Evolutionary conservation across 2,113 vertebrate genomes (phyloP).

Genomic region (Pitta sordida): DNA sequence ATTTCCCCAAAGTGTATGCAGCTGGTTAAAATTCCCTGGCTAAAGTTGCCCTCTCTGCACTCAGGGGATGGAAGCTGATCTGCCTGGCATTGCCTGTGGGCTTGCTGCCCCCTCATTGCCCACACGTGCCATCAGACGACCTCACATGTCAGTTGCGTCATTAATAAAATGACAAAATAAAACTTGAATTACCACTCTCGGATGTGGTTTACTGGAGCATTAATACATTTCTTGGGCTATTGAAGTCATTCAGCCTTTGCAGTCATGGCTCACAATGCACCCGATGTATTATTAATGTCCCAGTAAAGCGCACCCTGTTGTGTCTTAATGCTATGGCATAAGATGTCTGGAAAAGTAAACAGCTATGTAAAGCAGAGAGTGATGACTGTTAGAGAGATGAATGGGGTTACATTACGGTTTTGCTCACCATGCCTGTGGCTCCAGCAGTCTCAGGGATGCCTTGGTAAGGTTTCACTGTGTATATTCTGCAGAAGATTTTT

Average conservation of each 20-base stretch:
- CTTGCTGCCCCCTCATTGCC: neutral
- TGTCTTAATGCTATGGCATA: conserved; percentile 62
- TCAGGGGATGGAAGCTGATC: neutral
- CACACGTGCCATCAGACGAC: neutral
- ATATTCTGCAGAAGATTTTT: neutral
- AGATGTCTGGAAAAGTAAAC: conserved; percentile 61
- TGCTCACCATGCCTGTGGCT: conserved; percentile 1
- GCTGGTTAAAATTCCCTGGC: neutral
- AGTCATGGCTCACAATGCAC: conserved; percentile 66
- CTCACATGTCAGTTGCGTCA: conserved; percentile 31
- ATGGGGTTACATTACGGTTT: conserved; percentile 11
- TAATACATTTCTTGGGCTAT: conserved; percentile 60
- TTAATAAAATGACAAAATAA: conserved; percentile 71
- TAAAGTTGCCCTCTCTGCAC: neutral
- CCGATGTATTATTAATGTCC: conserved; percentile 70
- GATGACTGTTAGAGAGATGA: conserved; percentile 40
- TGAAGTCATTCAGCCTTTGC: conserved; percentile 68
- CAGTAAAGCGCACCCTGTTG: conserved; percentile 68
- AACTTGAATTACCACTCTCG: conserved; percentile 64
- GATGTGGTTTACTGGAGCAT: conserved; percentile 66
- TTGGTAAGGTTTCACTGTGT: neutral
- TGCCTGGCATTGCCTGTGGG: neutral
- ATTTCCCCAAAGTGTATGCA: neutral
- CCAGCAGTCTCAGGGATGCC: conserved; percentile 21
- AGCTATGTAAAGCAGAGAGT: conserved; percentile 61